phyloP scores from a whole-genome alignment of 2,888 invertebrate genomes.

The Argynnis bischoffii region DNA sequence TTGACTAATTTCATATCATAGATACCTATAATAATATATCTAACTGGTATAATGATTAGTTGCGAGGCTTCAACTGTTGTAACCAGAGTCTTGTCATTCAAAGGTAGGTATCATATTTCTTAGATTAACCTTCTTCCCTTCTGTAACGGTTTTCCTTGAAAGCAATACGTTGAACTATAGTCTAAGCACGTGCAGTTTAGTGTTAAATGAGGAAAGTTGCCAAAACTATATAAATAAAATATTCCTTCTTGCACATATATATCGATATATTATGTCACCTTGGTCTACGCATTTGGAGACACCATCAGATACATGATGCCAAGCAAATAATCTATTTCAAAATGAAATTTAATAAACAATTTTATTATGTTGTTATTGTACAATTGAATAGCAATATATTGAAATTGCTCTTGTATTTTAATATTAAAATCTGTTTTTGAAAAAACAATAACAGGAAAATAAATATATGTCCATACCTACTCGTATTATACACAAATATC shows the following conservation, averaged over 20 bases:
- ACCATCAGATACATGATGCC: conserved; percentile 10
- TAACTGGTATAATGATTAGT: too few species aligned
- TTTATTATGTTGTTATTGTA: too few species aligned
- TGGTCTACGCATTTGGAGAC: conserved; percentile 8
- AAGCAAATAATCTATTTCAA: conserved; percentile 7
- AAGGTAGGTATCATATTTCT: background rate
- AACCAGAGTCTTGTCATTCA: background rate
- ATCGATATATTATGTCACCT: conserved; percentile 3
- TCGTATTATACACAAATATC: too few species aligned
- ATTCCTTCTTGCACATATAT: conserved; percentile 2
- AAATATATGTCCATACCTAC: too few species aligned
- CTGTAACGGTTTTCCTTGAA: background rate
- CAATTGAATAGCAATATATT: too few species aligned
- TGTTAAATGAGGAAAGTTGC: conserved; percentile 17
- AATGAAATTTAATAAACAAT: background rate
- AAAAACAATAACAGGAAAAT: too few species aligned
- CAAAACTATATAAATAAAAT: conserved; percentile 5
- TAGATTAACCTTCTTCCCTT: background rate
- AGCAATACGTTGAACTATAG: background rate
- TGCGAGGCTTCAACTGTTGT: too few species aligned
- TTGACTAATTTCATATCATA: background rate
- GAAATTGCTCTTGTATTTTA: too few species aligned
- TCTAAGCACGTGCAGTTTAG: conserved; percentile 14
- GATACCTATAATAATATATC: too few species aligned
- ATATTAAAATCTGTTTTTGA: too few species aligned